Evolutionary conservation across 2,888 invertebrate species (phyloP).

Genomic region (Leptothorax acervorum): DNA sequence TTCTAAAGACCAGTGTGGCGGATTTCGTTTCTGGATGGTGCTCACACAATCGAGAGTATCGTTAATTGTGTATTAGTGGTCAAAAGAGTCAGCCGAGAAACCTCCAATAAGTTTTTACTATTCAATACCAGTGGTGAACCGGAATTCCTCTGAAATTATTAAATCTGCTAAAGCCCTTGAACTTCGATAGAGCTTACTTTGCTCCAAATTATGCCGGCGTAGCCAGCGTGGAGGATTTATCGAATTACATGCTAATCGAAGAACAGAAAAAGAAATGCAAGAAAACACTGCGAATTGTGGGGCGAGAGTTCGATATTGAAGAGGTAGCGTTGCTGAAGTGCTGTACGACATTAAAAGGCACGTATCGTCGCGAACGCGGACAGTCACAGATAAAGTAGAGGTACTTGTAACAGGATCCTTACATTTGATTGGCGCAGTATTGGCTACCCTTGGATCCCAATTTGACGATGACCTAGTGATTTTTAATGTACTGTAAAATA

Average conservation of each 20-base stretch:
- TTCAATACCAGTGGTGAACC: conserved; percentile 93
- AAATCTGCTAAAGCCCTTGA: conserved; percentile 86
- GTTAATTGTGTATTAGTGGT: conserved; percentile 94
- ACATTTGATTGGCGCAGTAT: conserved; percentile 92
- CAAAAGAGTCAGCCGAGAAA: conserved; percentile 82
- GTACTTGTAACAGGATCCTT: conserved; percentile 94
- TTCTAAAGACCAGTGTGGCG: conserved; percentile 82
- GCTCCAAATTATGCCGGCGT: conserved; percentile 87
- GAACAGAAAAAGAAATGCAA: conserved; percentile 88
- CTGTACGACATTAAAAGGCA: conserved; percentile 71
- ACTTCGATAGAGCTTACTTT: conserved; percentile 88
- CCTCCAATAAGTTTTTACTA: conserved; percentile 86
- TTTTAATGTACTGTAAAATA: conserved; percentile 63
- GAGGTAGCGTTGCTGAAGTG: conserved; percentile 76
- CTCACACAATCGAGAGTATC: conserved; percentile 96
- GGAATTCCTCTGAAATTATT: conserved; percentile 89
- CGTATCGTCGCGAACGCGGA: conserved; percentile 60
- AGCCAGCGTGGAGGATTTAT: conserved; percentile 60
- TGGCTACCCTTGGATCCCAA: conserved; percentile 88
- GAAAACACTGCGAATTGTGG: conserved; percentile 88
- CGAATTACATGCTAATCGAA: conserved; percentile 87
- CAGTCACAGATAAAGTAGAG: conserved; percentile 83
- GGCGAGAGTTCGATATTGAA: conserved; percentile 75
- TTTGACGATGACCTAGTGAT: conserved; percentile 81
- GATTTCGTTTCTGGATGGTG: conserved; percentile 95